Evolutionary conservation across 2,888 invertebrate species (phyloP), one percentile per base, ranked within the genome.

Genomic region (Hoplodrina ambigua): DNA sequence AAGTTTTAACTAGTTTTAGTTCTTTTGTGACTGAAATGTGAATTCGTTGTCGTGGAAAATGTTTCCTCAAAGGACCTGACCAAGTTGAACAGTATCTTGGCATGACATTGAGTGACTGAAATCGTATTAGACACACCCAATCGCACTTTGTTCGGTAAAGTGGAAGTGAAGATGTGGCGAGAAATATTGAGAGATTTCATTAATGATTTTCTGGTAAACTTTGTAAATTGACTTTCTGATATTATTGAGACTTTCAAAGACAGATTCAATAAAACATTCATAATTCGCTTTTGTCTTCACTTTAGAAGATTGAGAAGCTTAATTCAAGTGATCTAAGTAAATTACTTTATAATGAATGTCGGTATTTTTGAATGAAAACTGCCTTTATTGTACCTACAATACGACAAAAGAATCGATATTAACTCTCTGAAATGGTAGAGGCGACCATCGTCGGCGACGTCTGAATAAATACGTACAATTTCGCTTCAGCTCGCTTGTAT

Each of bases 391-490:
- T 58, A 68, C 33, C 25, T 53, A 60, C 19, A 56, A 63, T 33
- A 62, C 19, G 56, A 63, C 30, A 68, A 58, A 75, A 68, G 58
- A 71, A 69, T 77, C 69, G 53, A 67, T 70, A 67, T 55, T 66
- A 61, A 63, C 33, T 71, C 17, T 67, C 57, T 69, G 68, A 66
- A 65, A 78, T 63, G n/a, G 59, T 58, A 17, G 5, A 62, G 65
- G 62, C 70, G 61, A 67, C 55, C 54, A 72, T 58, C 67, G 65
- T 66, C 64, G 54, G 46, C 56, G 71, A 54, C 67, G 65, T 75
- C 70, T 73, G 61, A 65, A 74, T 72, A 75, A 75, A 82, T 66
- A 69, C 58, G 59, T 78, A 19, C 57, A 58, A 67, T 67, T 75
- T 73, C 73, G 64, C 67, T 67, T 65, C 55, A 62, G 55, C 44